Percentiles rank a stretch among this genome's conserved stretches.
Evolutionary conservation across 2,797 vertebrate genomes (phyloP).

Genomic region (Danio choprae): DNA sequence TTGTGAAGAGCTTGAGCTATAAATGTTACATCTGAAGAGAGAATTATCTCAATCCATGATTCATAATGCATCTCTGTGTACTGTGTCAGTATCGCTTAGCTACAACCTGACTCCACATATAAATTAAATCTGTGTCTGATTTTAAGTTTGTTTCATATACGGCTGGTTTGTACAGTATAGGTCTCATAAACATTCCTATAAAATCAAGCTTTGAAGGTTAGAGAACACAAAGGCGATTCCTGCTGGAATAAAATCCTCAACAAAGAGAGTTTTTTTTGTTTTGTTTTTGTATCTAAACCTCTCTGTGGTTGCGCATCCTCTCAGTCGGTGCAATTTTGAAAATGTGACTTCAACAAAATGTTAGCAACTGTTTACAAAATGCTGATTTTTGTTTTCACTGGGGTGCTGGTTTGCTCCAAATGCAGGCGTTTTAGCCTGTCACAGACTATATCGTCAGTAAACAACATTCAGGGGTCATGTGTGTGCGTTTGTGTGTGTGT

Average conservation of each 20-base stretch:
- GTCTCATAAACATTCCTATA: conserved; percentile 1
- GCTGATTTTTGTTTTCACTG: conserved; percentile 36
- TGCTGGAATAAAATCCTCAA: conserved; percentile 12
- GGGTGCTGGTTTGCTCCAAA: neutral
- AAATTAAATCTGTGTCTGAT: neutral
- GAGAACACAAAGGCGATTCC: conserved; percentile 2
- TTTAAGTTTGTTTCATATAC: neutral
- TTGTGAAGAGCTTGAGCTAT: conserved; percentile 38
- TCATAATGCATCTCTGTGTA: conserved; percentile 34
- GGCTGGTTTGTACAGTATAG: neutral
- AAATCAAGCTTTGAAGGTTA: conserved; percentile 31
- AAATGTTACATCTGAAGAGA: conserved; percentile 32
- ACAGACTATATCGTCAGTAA: conserved; percentile 24
- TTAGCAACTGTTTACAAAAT: conserved; percentile 38
- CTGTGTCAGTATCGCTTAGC: conserved; percentile 2
- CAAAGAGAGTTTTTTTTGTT: conserved; percentile 22
- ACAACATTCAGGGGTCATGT: conserved; percentile 20
- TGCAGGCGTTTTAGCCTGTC: conserved; percentile 18
- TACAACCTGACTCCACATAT: neutral
- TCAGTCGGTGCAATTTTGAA: neutral
- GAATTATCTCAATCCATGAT: conserved; percentile 39
- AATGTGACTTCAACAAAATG: conserved; percentile 29
- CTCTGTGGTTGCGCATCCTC: neutral
- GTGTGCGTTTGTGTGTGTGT: conserved; percentile 1
- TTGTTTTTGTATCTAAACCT: conserved; percentile 8